phyloP scores from a whole-genome alignment of 37 sponge, comb jelly and placozoan species.

The Geodia barretti region DNA sequence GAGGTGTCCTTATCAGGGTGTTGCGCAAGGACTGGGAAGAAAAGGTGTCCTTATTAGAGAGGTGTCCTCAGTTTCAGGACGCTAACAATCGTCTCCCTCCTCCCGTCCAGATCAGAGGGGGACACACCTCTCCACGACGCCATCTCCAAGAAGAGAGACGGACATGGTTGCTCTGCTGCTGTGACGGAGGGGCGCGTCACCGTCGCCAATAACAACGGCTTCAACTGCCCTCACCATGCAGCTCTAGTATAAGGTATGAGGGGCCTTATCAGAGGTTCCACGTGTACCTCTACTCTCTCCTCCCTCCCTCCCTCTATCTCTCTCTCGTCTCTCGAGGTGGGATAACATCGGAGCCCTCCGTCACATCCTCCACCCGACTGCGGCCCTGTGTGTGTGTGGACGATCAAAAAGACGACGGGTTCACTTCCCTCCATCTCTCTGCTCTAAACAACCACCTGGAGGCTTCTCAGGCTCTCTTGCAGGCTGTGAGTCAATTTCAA shows the following conservation, averaged over 20 bases:
- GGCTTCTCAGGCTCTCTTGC: constrained; percentile 81
- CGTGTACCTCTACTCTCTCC: no score
- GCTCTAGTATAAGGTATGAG: no score
- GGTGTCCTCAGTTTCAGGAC: no score
- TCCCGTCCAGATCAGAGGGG: constrained; percentile 87
- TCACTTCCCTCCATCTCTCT: constrained; percentile 90
- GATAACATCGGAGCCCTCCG: constrained; percentile 65
- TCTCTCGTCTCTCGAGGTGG: constrained; percentile 10
- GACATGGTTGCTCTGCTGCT: constrained; percentile 66
- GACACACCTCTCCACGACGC: constrained; percentile 97
- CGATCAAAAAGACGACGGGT: constrained; percentile 89
- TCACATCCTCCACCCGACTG: constrained; percentile 45
- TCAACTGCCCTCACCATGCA: constrained; percentile 86
- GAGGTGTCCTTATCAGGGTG: no score
- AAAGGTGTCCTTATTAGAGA: no score
- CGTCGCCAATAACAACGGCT: constrained; percentile 85
- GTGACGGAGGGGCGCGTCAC: constrained; percentile 67
- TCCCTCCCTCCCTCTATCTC: background rate
- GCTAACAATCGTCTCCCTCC: no score
- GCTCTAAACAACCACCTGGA: constrained; percentile 92
- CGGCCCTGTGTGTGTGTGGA: constrained; percentile 50
- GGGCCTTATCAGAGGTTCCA: no score
- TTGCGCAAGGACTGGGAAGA: no score
- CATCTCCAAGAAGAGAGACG: constrained; percentile 83
- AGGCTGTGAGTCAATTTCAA: constrained; percentile 56